These are phyloP conservation scores for Carcharodon carcharias DNA, from an alignment of 2,797 vertebrate species.

Conservation along the genomic window DNA sequence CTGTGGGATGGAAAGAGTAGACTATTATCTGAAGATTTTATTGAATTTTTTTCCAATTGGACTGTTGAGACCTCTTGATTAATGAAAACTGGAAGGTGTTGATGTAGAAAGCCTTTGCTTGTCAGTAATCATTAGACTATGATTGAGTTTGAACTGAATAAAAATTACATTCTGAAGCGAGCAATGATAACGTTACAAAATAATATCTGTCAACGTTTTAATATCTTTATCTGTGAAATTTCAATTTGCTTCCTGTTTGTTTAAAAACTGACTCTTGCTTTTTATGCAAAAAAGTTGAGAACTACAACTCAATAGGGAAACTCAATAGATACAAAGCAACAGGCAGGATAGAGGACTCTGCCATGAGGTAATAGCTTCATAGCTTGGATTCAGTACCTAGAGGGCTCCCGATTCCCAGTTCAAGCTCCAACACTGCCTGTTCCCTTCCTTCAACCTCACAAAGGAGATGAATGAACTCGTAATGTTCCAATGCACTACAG, in stretches of 20 bases:
- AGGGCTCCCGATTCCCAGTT: not conserved
- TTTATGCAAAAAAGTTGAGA: not conserved
- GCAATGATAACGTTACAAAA: not conserved
- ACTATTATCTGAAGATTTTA: conserved; percentile 14
- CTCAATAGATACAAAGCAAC: not conserved
- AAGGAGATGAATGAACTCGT: not conserved
- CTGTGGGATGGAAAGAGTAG: not conserved
- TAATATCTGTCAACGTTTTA: not conserved
- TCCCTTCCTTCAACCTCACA: not conserved
- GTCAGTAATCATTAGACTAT: conserved; percentile 33
- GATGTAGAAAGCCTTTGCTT: not conserved
- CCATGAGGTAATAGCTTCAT: not conserved
- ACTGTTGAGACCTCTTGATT: conserved; percentile 33
- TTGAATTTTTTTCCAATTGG: conserved; percentile 35
- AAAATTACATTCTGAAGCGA: conserved; percentile 11
- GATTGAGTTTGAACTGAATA: conserved; percentile 5
- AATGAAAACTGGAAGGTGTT: conserved; percentile 25
- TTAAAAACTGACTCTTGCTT: not conserved
- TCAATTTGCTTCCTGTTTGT: conserved; percentile 13
- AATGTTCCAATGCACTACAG: not conserved
- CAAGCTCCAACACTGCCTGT: not conserved
- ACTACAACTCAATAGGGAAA: not conserved
- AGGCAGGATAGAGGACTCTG: not conserved
- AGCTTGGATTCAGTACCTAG: not conserved
- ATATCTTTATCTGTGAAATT: conserved; percentile 9